A percentile compares a stretch with the other conserved stretches of the same genome.
These are phyloP conservation scores for Brachycybe producta DNA, from an alignment of 2,888 invertebrate species.

Conservation along the genomic window DNA sequence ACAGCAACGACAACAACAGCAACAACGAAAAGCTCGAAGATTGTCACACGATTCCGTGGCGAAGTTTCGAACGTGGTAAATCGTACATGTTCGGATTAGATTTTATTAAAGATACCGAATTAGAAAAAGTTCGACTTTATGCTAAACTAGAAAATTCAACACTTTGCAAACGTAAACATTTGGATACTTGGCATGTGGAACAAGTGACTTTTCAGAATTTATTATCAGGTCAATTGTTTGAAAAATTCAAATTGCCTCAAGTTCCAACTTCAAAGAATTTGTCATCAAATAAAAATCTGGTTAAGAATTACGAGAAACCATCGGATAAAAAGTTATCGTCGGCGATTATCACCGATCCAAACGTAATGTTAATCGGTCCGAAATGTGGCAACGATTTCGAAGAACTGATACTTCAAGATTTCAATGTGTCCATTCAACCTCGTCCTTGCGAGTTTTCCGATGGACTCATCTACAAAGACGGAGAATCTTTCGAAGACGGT, in stretches of 20 bases:
- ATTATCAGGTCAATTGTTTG: not conserved
- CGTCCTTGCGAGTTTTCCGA: constrained; percentile 7
- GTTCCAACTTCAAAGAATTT: not conserved
- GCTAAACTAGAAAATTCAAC: not conserved
- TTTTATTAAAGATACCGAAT: not conserved
- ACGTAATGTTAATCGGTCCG: not conserved
- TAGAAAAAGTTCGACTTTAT: constrained; percentile 7
- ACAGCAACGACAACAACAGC: not conserved
- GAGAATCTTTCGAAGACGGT: constrained; percentile 12
- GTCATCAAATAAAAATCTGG: too few species aligned
- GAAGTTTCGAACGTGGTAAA: constrained; percentile 9
- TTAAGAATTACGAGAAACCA: not conserved
- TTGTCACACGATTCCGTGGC: constrained; percentile 4
- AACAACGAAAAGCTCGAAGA: constrained; percentile 2
- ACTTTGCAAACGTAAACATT: not conserved
- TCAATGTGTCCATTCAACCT: not conserved
- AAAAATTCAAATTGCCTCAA: not conserved
- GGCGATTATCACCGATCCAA: too few species aligned
- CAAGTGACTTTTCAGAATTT: constrained; percentile 4
- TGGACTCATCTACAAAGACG: constrained; percentile 13
- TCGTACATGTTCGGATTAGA: constrained; percentile 1
- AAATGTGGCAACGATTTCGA: not conserved
- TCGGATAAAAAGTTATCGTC: too few species aligned
- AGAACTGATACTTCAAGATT: constrained; percentile 3
- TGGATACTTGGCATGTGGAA: constrained; percentile 9